Base-by-base conservation (phyloP, 2,888 invertebrate species). In the Auanema freiburgensis region DNA sequence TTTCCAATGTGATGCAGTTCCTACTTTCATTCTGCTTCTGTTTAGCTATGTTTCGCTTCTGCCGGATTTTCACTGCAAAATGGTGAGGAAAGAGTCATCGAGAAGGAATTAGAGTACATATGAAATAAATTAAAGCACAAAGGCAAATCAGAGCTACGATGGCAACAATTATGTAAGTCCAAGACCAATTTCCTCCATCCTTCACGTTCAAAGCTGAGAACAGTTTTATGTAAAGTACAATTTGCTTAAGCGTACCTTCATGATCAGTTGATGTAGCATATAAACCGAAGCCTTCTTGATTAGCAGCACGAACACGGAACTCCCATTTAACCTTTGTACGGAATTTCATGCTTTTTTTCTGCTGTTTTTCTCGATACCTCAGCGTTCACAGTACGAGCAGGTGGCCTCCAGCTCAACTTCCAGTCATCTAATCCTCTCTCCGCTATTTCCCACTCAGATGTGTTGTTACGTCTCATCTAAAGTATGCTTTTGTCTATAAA, bases 391-490 rank as follows among this genome's bases (percentile, higher is more conserved):
- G 33, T 33, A 33, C 33, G 33, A 33, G 33, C 33, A 5, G 33
- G 33, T 5, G 77, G 74, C 56, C 78, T 65, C 77, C 79, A 79
- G 69, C 73, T 74, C 33, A 72, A 46, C 52, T 72, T 70, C 67
- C 76, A 74, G 1, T 75, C 74, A 53, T 79, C 78, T 42, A 81
- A 59, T 4, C 81, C 81, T 11, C 81, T 46, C 43, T 82, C 82
- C 16, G 81, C 81, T 33, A 83, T 82, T 57, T 82, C 80, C 82
- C 82, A 82, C 46, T 82, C 82, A 1, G 79, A 65, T 2, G 81
- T 78, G 42, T 70, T 67, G 57, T 81, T 80, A 12, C 62, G 67
- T 23, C 78, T 59, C 46, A 66, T 64, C 71, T 71, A 16, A 46
- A 63, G n/a, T 23, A 0, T 18, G 49, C 2, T 63, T 8, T 1